phyloP scores from a whole-genome alignment of 2,888 invertebrate genomes.

The Coelopa pilipes region DNA sequence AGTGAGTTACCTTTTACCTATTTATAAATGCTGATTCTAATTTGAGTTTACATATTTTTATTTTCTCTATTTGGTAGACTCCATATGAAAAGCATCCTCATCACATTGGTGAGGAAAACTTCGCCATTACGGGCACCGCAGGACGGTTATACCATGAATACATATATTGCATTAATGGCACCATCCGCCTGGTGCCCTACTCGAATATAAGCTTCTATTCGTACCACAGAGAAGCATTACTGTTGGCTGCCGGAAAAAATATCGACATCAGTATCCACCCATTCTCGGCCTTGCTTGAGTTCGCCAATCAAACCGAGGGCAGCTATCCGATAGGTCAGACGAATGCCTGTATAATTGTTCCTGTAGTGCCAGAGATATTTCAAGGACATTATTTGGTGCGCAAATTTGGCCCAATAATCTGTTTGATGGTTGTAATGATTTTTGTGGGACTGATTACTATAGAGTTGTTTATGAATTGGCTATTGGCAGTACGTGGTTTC shows the following conservation, averaged over 20 bases:
- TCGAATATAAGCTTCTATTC: slow-evolving; percentile 21
- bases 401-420: slow-evolving; percentile 38
- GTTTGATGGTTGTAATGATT: slow-evolving; percentile 38
- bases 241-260: slow-evolving; percentile 17
- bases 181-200: slow-evolving; percentile 2
- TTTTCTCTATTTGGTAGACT: no score
- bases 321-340: slow-evolving; percentile 45
- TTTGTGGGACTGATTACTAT: slow-evolving; percentile 38
- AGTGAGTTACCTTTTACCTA: slow-evolving; percentile 35
- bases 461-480: no score
- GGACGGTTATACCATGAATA: slow-evolving; percentile 35
- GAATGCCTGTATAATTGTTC: slow-evolving; percentile 47
- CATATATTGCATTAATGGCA: slow-evolving; percentile 32
- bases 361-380: slow-evolving; percentile 44
- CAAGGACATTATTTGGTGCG: slow-evolving; percentile 40
- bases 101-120: background rate
- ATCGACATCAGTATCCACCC: slow-evolving; percentile 46
- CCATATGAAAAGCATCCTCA: no score
- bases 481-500: background rate
- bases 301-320: slow-evolving; percentile 41
- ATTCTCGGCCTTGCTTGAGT: slow-evolving; percentile 36
- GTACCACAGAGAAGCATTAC: slow-evolving; percentile 34
- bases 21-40: background rate
- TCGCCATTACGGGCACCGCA: slow-evolving; percentile 31
- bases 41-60: background rate